phyloP scores from a whole-genome alignment of 2,113 vertebrate species.

The Tinamus guttatus region DNA sequence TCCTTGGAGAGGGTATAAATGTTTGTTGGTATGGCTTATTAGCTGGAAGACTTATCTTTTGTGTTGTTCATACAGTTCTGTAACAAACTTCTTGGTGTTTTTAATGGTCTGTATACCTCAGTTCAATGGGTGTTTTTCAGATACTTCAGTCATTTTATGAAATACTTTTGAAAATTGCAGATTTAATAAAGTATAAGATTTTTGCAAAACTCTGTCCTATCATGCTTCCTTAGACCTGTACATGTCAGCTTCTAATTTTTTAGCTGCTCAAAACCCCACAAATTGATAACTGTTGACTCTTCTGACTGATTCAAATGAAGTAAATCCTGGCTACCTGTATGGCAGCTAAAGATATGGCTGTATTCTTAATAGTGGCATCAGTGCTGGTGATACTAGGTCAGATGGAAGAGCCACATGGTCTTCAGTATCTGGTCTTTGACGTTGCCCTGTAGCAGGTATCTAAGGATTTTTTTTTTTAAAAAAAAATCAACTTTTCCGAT shows the following conservation, averaged over 20 bases:
- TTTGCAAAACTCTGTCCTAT: background rate
- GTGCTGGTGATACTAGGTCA: background rate
- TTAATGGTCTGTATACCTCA: background rate
- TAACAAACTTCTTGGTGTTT: background rate
- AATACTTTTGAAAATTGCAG: background rate
- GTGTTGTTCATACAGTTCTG: background rate
- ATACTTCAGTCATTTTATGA: background rate
- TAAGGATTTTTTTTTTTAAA: background rate
- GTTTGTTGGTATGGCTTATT: background rate
- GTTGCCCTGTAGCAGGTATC: background rate
- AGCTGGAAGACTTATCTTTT: background rate
- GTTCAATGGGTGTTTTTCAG: background rate
- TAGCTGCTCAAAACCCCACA: background rate
- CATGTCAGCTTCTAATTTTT: background rate
- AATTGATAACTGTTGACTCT: background rate
- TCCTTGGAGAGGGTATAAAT: background rate
- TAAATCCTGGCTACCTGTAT: background rate
- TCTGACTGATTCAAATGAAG: background rate
- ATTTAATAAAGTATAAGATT: slow-evolving; percentile 49
- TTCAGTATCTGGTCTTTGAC: background rate
- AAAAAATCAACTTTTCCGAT: background rate
- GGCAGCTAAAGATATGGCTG: background rate
- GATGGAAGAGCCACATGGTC: background rate
- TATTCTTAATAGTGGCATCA: accelerated
- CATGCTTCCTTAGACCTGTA: background rate